Percentiles rank a stretch among this genome's conserved stretches.
Evolutionary conservation across 2,113 vertebrate species (phyloP).

Genomic region (Takifugu bimaculatus): DNA sequence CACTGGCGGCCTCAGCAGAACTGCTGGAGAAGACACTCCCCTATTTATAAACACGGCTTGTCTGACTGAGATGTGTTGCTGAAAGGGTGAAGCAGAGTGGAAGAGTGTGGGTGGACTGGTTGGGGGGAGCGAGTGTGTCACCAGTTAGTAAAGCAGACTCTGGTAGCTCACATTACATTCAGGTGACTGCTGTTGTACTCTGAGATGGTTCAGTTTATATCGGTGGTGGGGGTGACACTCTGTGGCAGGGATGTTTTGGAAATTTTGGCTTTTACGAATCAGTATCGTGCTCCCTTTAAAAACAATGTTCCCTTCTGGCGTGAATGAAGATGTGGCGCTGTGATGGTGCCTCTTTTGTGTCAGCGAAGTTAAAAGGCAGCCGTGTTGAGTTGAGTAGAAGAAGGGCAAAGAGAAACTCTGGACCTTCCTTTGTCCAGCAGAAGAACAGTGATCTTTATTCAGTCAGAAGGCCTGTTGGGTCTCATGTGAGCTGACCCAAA

Average conservation of each 20-base stretch:
- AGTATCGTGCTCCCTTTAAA: constrained; percentile 37
- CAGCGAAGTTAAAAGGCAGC: constrained; percentile 64
- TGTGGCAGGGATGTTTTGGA: too few species aligned
- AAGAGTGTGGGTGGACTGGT: neutral
- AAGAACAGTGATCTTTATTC: constrained; percentile 70
- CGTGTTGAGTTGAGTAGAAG: constrained; percentile 63
- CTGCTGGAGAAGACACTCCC: constrained; percentile 64
- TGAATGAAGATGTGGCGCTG: constrained; percentile 66
- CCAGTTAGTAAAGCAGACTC: constrained; percentile 38
- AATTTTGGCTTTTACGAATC: constrained; percentile 27
- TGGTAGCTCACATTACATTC: constrained; percentile 65
- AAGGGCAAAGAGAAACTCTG: constrained; percentile 46
- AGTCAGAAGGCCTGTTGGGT: constrained; percentile 59
- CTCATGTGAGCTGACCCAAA: constrained; percentile 71
- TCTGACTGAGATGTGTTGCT: constrained; percentile 49
- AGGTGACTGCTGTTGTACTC: constrained; percentile 60
- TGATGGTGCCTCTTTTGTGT: constrained; percentile 62
- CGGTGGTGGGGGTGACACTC: too few species aligned
- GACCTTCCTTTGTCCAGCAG: constrained; percentile 63
- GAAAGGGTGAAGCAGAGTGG: constrained; percentile 37
- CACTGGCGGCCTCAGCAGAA: constrained; percentile 56
- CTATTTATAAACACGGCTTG: constrained; percentile 71
- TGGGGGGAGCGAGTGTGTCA: constrained; percentile 49
- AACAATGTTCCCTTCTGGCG: constrained; percentile 37
- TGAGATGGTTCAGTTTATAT: constrained; percentile 37